Percentiles rank a stretch among this genome's conserved stretches.
Conservation (phyloP, 1,140 invertebrate genomes). For the Bombus pascuorum region DNA sequence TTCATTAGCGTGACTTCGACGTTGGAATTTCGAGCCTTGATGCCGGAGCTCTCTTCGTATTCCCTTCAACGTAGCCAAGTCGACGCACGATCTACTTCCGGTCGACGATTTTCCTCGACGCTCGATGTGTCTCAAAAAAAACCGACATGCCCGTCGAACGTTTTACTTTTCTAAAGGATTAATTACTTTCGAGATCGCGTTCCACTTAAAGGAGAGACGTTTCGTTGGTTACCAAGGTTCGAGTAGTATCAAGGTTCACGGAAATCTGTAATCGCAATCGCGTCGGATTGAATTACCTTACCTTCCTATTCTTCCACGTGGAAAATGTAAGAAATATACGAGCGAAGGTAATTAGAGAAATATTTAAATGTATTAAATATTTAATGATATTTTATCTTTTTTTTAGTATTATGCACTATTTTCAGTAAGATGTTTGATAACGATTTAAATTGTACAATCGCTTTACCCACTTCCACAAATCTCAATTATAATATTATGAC, state of each 20-base stretch:
- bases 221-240: neutral
- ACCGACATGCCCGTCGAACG: neutral
- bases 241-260: neutral
- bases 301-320: neutral
- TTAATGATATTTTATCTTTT: neutral
- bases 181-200: constrained; percentile 44
- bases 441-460: too few species aligned
- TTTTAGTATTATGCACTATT: too few species aligned
- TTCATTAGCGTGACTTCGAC: constrained; percentile 36
- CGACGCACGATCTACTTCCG: constrained; percentile 29
- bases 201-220: neutral
- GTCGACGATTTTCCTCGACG: constrained; percentile 18
- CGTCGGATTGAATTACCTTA: neutral
- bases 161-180: constrained; percentile 8
- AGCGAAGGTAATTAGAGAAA: neutral
- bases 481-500: too few species aligned
- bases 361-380: neutral
- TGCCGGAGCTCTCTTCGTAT: neutral
- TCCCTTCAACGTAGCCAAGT: constrained; percentile 11
- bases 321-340: neutral
- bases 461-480: too few species aligned
- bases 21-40: constrained; percentile 22
- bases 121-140: neutral
- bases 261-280: constrained; percentile 1
- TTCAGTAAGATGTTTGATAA: too few species aligned